Evolutionary conservation across 2,888 invertebrate genomes (phyloP).

Genomic region (Volucella inanis): DNA sequence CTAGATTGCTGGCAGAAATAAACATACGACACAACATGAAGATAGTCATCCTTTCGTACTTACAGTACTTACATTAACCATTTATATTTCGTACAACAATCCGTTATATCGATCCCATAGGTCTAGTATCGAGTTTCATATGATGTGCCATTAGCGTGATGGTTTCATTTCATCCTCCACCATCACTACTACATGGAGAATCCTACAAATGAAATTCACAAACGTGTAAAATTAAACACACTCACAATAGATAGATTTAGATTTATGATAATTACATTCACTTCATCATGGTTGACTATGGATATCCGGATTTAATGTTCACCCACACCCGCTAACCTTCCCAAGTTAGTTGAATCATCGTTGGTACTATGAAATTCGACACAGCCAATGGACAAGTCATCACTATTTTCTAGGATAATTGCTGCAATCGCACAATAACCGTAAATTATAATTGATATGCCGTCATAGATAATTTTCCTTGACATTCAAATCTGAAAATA

Average conservation of each 20-base stretch:
- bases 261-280: slow-evolving; percentile 16
- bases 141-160: slow-evolving; percentile 41
- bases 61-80: slow-evolving; percentile 21
- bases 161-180: not conserved
- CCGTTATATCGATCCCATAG: slow-evolving; percentile 39
- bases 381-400: slow-evolving; percentile 51
- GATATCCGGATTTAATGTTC: too few relatives aligned
- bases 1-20: not conserved
- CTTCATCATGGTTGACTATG: not conserved
- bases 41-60: not conserved
- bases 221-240: not conserved
- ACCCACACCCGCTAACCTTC: too few relatives aligned
- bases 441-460: slow-evolving; percentile 73
- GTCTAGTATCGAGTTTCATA: slow-evolving; percentile 36
- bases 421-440: slow-evolving; percentile 59
- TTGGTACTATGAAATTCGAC: not conserved
- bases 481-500: slow-evolving; percentile 65
- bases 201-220: slow-evolving; percentile 23
- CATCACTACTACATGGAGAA: not conserved
- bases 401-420: slow-evolving; percentile 59
- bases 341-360: too few relatives aligned
- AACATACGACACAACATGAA: not conserved
- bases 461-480: slow-evolving; percentile 62
- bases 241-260: not conserved
- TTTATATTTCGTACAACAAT: slow-evolving; percentile 37